Percentiles rank a stretch among this genome's conserved stretches.
Evolutionary conservation across 2,888 invertebrate species (phyloP).

Genomic region (Drosophila kuntzei): DNA sequence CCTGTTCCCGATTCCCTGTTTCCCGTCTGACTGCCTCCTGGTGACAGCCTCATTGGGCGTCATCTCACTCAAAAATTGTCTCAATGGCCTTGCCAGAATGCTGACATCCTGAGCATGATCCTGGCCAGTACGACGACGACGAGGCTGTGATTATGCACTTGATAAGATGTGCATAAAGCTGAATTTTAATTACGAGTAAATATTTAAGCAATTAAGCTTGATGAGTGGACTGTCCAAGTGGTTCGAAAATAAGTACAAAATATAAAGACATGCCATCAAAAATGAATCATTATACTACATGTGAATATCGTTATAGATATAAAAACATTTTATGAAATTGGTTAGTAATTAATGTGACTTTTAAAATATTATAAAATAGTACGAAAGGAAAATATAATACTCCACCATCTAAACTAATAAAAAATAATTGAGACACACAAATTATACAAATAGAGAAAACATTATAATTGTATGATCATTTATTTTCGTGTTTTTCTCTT

Average conservation of each 20-base stretch:
- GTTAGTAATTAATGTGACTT: no score
- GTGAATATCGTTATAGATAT: neutral
- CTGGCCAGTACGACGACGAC: constrained; percentile 25
- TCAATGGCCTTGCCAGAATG: constrained; percentile 72
- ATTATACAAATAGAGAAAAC: no score
- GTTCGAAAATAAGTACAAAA: neutral
- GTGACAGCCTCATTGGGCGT: constrained; percentile 57
- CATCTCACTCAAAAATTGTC: constrained; percentile 62
- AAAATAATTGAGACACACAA: no score
- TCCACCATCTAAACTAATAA: no score
- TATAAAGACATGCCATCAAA: neutral
- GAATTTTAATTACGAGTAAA: constrained; percentile 80
- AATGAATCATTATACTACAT: no score
- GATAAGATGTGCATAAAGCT: constrained; percentile 77
- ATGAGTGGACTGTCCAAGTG: constrained; percentile 39
- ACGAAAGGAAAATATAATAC: no score
- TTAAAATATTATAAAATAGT: no score
- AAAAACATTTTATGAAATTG: no score
- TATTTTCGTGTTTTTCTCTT: no score
- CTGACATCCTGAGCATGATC: constrained; percentile 31
- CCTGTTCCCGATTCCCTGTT: constrained; percentile 4
- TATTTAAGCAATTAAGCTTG: constrained; percentile 73
- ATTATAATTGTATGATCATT: no score
- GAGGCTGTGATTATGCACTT: constrained; percentile 74
- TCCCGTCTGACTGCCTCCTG: constrained; percentile 11